Percentiles rank a stretch among this genome's conserved stretches.
These are phyloP conservation scores for Stenopsyche tienmushanensis DNA, from an alignment of 1,140 invertebrate genomes.

Conservation along the genomic window DNA sequence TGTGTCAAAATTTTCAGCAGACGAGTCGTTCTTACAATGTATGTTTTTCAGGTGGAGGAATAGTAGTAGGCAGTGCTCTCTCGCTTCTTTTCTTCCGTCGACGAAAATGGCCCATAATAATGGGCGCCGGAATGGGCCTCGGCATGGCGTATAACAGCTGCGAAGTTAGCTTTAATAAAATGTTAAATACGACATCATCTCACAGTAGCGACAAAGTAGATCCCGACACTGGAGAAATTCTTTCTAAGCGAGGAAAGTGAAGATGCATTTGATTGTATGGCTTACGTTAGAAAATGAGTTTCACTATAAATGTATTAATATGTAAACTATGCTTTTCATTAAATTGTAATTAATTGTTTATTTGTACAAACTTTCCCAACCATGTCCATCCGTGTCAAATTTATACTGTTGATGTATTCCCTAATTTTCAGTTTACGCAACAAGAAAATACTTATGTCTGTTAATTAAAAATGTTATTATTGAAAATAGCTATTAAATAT, in stretches of 20 bases:
- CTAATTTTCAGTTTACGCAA: too few relatives aligned
- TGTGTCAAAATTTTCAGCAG: too few relatives aligned
- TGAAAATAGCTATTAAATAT: too few relatives aligned
- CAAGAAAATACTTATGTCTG: too few relatives aligned
- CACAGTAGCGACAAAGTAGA: conserved; percentile 28
- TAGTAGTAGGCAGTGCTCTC: conserved; percentile 64
- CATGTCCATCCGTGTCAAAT: too few relatives aligned
- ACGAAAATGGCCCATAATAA: conserved; percentile 70
- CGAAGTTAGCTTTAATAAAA: conserved; percentile 63
- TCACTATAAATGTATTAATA: neutral
- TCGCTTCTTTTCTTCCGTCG: conserved; percentile 69
- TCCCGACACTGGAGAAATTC: conserved; percentile 31
- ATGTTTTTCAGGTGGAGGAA: conserved; percentile 67
- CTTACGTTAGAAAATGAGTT: neutral
- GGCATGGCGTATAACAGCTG: conserved; percentile 78
- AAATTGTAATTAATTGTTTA: neutral
- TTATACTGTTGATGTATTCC: too few relatives aligned
- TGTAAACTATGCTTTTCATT: neutral
- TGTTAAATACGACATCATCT: conserved; percentile 24
- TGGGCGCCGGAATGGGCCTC: conserved; percentile 71
- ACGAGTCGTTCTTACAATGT: too few relatives aligned
- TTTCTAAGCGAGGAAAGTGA: neutral
- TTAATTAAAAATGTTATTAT: too few relatives aligned
- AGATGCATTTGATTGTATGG: neutral
- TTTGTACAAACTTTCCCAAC: neutral